phyloP scores from a whole-genome alignment of 2,113 vertebrate genomes.

The Microtus montanus region DNA sequence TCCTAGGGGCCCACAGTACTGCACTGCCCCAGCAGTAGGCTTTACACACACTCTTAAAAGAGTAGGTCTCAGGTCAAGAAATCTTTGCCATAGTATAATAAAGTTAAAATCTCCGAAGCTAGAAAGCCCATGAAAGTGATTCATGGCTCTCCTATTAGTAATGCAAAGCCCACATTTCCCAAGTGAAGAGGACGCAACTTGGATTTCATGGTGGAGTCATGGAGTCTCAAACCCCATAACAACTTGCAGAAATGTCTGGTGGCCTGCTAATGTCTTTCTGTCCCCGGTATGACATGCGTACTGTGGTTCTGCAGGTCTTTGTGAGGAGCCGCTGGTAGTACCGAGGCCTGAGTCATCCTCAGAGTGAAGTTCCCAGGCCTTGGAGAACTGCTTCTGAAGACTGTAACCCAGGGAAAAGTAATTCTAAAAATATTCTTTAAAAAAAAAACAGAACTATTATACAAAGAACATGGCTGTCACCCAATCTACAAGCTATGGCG shows the following conservation, averaged over 20 bases:
- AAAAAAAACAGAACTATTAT: background rate
- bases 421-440: background rate
- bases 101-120: background rate
- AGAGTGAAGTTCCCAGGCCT: background rate
- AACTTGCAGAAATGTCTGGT: background rate
- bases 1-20: background rate
- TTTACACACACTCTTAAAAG: background rate
- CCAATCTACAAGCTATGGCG: slow-evolving; percentile 44
- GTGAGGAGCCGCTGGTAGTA: background rate
- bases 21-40: too few relatives aligned
- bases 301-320: background rate
- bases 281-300: background rate
- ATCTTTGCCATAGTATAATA: background rate
- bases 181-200: background rate
- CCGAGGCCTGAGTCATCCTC: background rate
- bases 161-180: background rate
- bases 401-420: slow-evolving; percentile 19
- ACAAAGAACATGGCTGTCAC: background rate
- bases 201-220: background rate
- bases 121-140: background rate
- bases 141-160: background rate
- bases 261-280: background rate
- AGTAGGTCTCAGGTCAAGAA: background rate
- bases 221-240: background rate
- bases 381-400: background rate